Percentiles rank a stretch among this genome's conserved stretches.
phyloP scores from a whole-genome alignment of 2,888 invertebrate species.

The Sisyra terminalis region DNA sequence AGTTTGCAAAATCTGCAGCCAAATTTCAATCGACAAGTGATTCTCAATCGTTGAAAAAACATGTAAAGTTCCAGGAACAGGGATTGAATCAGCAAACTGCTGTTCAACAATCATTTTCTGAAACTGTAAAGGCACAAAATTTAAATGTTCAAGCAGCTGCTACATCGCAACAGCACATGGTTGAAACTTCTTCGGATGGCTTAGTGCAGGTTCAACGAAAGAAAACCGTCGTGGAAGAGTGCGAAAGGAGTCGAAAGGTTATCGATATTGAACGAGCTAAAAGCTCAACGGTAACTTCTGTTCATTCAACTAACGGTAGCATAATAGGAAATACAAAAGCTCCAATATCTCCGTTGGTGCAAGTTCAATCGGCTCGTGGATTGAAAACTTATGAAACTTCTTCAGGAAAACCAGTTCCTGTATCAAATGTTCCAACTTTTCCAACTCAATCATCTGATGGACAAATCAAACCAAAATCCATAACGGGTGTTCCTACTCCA shows the following conservation, averaged over 20 bases:
- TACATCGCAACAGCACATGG: constrained; percentile 16
- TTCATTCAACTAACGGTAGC: not conserved
- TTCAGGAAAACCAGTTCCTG: constrained; percentile 5
- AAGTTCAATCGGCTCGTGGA: constrained; percentile 6
- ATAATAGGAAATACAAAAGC: not conserved
- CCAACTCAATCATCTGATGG: not conserved
- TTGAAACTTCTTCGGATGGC: constrained; percentile 18
- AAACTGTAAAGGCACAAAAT: constrained; percentile 18
- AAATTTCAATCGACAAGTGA: constrained; percentile 21
- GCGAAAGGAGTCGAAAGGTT: constrained; percentile 44
- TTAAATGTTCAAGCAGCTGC: constrained; percentile 15
- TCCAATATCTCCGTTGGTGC: not conserved
- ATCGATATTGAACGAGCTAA: constrained; percentile 38
- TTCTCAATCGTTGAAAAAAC: constrained; percentile 33
- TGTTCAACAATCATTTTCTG: constrained; percentile 10
- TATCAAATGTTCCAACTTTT: not conserved
- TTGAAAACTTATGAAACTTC: constrained; percentile 7
- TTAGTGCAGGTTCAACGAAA: constrained; percentile 41
- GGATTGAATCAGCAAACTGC: constrained; percentile 20
- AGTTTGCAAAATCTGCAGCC: constrained; percentile 21
- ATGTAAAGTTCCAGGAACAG: constrained; percentile 30
- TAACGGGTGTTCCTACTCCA: not conserved
- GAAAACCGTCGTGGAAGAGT: constrained; percentile 48
- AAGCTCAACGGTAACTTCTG: constrained; percentile 10
- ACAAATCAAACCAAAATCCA: not conserved